Evolutionary conservation across 2,888 invertebrate genomes (phyloP), one percentile per base, ranked within the genome.

Genomic region (Pelosia muscerda): DNA sequence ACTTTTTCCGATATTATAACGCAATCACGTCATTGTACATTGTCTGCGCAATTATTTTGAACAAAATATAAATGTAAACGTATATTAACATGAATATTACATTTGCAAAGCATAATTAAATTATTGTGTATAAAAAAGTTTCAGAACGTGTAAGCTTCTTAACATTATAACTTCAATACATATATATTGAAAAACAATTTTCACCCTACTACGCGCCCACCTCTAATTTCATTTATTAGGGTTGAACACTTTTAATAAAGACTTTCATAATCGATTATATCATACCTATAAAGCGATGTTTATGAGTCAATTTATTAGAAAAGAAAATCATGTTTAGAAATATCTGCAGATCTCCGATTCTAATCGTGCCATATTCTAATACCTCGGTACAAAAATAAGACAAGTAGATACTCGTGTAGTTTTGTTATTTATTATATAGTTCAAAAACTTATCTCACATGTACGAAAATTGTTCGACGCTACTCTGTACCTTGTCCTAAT

Each of bases 91-190:
- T 55, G 19, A 61, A 38, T 68, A 62, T 68, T 63, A 62, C 63
- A 57, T 60, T 77, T 68, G 61, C 68, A 68, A 63, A 49, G 53
- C 68, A 71, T 66, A 66, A 62, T 54, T 53, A 54, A 63, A 54
- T 54, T 19, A 71, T 76, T 78, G 67, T 70, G 68, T 71, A 73
- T 74, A 70, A 63, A 76, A 66, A 64, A 54, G 72, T 65, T 74
- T 63, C 70, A 71, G 64, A 70, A 63, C 66, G 63, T 78, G 78
- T 78, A 80, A 31, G 76, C 78, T 79, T 79, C 58, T 67, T 72
- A 62, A 73, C 58, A 65, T 62, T 70, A 67, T 68, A 68, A 61
- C 68, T 72, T 67, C 80, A 77, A 77, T 77, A 72, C 61, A 59
- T 59, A 72, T 56, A 49, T 54, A 62, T 23, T 34, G 23, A 59